A percentile compares a stretch with the other conserved stretches of the same genome.
Evolutionary conservation across 1,140 invertebrate genomes (phyloP).

Genomic region (Bilobella aurantiaca): DNA sequence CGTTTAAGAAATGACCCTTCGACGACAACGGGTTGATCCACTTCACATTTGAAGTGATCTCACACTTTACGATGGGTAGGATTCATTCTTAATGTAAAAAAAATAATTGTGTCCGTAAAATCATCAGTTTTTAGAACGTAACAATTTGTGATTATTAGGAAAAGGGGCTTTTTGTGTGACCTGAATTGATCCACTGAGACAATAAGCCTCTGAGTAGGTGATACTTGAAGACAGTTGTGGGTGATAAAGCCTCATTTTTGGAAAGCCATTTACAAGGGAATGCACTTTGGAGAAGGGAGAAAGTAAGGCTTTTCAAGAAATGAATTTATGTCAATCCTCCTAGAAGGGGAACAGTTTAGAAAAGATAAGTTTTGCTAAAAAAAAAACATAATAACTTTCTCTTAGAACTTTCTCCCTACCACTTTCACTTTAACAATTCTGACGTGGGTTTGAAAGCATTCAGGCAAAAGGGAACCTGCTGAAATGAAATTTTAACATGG

Average conservation of each 20-base stretch:
- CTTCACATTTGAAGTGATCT: too few species aligned
- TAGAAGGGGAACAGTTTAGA: neutral
- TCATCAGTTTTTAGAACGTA: neutral
- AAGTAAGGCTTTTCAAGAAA: neutral
- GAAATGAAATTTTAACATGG: too few species aligned
- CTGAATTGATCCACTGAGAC: slow-evolving; percentile 7
- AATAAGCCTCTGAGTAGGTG: neutral
- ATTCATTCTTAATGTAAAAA: too few species aligned
- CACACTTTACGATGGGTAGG: too few species aligned
- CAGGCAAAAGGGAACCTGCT: too few species aligned
- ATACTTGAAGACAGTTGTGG: neutral
- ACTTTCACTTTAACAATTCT: neutral
- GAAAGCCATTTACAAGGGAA: neutral
- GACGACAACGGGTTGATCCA: too few species aligned
- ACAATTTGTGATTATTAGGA: neutral
- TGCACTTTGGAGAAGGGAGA: neutral
- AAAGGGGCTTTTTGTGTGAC: neutral
- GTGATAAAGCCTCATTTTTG: neutral
- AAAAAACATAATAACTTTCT: slow-evolving; percentile 1
- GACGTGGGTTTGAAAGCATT: too few species aligned
- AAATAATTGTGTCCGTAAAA: too few species aligned
- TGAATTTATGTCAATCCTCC: slow-evolving; percentile 6
- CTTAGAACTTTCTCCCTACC: neutral
- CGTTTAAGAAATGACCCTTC: too few species aligned
- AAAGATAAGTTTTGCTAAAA: neutral